Conservation (phyloP, 2,888 invertebrate genomes). For the Lydus trimaculatus region DNA sequence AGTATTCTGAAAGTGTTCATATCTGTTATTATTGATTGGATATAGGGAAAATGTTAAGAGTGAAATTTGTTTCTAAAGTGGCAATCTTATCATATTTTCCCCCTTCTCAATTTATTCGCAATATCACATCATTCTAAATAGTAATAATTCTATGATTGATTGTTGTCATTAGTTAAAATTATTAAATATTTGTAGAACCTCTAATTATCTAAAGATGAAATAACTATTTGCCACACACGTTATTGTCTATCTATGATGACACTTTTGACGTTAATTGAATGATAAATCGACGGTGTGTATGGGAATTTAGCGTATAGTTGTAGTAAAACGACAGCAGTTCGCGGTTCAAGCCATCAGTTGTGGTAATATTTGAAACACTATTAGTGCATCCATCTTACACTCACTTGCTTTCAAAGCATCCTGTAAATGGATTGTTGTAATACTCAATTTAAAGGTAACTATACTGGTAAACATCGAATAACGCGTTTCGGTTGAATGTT, state of each 20-base stretch:
- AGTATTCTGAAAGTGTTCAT: not conserved
- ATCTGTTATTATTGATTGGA: not conserved
- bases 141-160: not conserved
- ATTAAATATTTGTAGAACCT: not conserved
- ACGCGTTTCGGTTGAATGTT: too few species aligned
- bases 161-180: slow-evolving; percentile 6
- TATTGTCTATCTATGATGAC: not conserved
- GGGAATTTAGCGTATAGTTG: too few species aligned
- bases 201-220: not conserved
- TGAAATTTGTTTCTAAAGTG: not conserved
- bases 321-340: too few species aligned
- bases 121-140: not conserved
- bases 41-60: not conserved
- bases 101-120: not conserved
- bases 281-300: not conserved
- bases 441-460: too few species aligned
- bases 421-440: too few species aligned
- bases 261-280: slow-evolving; percentile 10
- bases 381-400: too few species aligned
- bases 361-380: not conserved
- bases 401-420: too few species aligned
- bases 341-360: not conserved
- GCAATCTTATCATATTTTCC: not conserved
- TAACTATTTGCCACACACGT: not conserved
- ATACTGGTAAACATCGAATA: too few species aligned